Evolutionary conservation across 1,140 invertebrate species (phyloP).

Genomic region (Trichonephila inaurata): DNA sequence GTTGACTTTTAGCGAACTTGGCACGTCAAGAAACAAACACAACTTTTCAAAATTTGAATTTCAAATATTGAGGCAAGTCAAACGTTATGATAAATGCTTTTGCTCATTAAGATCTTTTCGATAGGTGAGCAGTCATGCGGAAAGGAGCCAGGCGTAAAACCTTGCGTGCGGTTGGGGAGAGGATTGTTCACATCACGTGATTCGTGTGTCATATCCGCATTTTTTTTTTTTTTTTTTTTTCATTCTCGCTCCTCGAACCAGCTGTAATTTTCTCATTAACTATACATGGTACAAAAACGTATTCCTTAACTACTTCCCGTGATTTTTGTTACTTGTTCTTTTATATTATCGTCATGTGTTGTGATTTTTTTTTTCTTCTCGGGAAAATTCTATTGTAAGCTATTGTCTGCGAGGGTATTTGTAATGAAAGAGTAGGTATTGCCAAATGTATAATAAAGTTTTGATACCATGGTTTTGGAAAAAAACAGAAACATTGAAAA

Average conservation of each 20-base stretch:
- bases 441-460: not conserved
- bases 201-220: not conserved
- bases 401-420: not conserved
- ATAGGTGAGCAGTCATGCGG: not conserved
- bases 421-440: not conserved
- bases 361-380: not conserved
- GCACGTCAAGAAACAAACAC: constrained; percentile 53
- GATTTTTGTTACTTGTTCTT: not conserved
- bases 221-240: constrained; percentile 8
- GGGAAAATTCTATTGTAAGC: not conserved
- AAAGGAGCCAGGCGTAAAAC: not conserved
- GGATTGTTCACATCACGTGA: constrained; percentile 18
- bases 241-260: not conserved
- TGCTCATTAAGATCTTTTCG: constrained; percentile 57
- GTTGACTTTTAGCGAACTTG: constrained; percentile 32
- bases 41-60: constrained; percentile 63
- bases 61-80: constrained; percentile 52
- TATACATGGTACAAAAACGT: constrained; percentile 46
- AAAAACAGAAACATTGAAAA: not conserved
- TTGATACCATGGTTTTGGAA: not conserved
- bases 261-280: constrained; percentile 56
- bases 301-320: not conserved
- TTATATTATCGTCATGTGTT: not conserved
- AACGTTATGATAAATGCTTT: constrained; percentile 60
- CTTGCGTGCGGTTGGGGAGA: not conserved